Percentiles rank a stretch among this genome's conserved stretches.
These are phyloP conservation scores for Olivierus martensii DNA, from an alignment of 1,140 invertebrate species.

Conservation along the genomic window DNA sequence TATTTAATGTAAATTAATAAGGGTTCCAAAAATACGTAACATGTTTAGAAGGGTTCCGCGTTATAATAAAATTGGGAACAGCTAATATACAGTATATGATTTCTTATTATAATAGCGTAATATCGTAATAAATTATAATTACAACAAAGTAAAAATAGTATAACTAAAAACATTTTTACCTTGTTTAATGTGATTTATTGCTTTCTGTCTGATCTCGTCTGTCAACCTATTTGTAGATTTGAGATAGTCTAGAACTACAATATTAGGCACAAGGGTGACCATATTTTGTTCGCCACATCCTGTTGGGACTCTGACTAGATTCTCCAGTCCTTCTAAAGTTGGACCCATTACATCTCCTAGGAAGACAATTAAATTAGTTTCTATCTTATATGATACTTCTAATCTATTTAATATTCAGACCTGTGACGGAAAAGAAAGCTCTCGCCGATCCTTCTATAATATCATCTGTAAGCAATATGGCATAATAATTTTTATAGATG, in stretches of 20 bases:
- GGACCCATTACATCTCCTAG: too few relatives aligned
- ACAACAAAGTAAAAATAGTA: too few relatives aligned
- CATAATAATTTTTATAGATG: constrained; percentile 6
- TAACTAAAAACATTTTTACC: too few relatives aligned
- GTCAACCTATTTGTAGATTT: constrained; percentile 32
- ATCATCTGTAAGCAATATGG: constrained; percentile 16
- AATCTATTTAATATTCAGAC: constrained; percentile 40
- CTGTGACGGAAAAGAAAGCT: constrained; percentile 40
- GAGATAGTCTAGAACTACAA: constrained; percentile 52
- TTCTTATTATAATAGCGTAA: too few relatives aligned
- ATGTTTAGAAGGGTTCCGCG: too few relatives aligned
- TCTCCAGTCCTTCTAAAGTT: constrained; percentile 6
- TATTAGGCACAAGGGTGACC: constrained; percentile 55
- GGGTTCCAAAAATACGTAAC: too few relatives aligned
- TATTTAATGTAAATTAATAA: too few relatives aligned
- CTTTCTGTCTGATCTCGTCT: constrained; percentile 37
- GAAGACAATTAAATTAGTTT: neutral
- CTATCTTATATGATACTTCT: neutral
- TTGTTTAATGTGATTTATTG: constrained; percentile 48
- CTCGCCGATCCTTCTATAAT: constrained; percentile 40
- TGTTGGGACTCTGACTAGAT: constrained; percentile 19
- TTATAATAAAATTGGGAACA: too few relatives aligned
- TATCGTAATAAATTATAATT: too few relatives aligned
- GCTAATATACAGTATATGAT: too few relatives aligned
- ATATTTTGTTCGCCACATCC: constrained; percentile 85